Base-by-base conservation (phyloP, 2,888 invertebrate species). In the Volucella zonaria region DNA sequence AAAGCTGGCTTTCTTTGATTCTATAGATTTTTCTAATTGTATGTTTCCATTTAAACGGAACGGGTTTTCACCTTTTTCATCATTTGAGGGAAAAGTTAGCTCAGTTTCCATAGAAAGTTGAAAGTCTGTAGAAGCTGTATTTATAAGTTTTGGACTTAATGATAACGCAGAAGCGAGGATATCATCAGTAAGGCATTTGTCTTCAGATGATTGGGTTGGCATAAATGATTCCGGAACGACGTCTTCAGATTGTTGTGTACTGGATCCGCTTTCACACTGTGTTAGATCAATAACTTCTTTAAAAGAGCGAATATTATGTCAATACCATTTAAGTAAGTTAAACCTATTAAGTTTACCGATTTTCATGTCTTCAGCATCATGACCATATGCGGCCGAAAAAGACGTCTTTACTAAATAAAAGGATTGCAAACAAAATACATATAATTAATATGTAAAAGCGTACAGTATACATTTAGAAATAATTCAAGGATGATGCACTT, bases 331-430 rank as follows among this genome's bases (percentile, higher is more conserved):
- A 49, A 18, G n/a, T 31, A 0, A 31, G 4, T 31, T 43, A 23
- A 8, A 8, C 1, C 31, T 49, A 8, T 12, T 11, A 3, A 45
- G 66, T 71, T 71, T 64, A 82, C 81, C 47, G 14, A 49, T 45
- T 23, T 45, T 68, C 2, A 47, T 11, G 10, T 73, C 51, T 23
- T 15, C 43, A 8, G 47, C 14, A n/a, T 76, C n/a, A 6, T 11
- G 31, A 6, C 6, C 47, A 58, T 68, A 54, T 71, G n/a, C 52
- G 38, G 73, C 82, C 15, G 67, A 52, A 87, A 43, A 77, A 88
- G 6, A 31, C 31, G 87, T 90, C 90, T 90, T 90, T 87, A 89
- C 91, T 91, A 88, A 90, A 89, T 23, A 11, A 83, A 87, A 77
- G 54, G 45, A n/a, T 38, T 58, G 9, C 11, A 12, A 59, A 64